Percentiles rank a stretch among this genome's conserved stretches.
Evolutionary conservation across 2,113 vertebrate species (phyloP).

Genomic region (Motacilla alba): DNA sequence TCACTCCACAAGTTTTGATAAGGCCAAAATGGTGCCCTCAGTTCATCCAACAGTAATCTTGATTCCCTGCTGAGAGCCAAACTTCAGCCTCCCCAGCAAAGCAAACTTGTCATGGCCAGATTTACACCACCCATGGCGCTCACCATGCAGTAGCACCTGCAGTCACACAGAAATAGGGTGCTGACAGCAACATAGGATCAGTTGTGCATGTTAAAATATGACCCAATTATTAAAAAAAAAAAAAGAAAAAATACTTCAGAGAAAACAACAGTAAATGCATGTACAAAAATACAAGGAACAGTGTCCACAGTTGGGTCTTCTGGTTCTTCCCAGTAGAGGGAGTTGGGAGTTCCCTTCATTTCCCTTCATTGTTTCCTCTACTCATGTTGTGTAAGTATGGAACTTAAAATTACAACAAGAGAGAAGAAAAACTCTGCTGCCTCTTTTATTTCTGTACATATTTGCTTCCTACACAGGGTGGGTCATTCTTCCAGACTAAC

Average conservation of each 20-base stretch:
- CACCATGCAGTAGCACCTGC: background rate
- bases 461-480: background rate
- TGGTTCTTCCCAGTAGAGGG: slow-evolving; percentile 8
- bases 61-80: background rate
- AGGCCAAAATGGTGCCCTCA: background rate
- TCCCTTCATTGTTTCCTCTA: background rate
- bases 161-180: background rate
- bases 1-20: background rate
- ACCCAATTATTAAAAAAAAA: background rate
- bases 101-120: background rate
- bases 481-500: background rate
- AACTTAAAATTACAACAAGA: background rate
- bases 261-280: background rate
- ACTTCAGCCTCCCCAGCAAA: background rate
- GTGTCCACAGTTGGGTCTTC: background rate
- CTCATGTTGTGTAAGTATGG: background rate
- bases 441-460: background rate
- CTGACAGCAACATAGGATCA: background rate
- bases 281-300: background rate
- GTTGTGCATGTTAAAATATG: background rate
- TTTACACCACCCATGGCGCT: background rate
- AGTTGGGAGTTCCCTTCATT: slow-evolving; percentile 16
- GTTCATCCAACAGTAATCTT: background rate
- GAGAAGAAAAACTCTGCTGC: background rate
- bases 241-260: background rate